Evolutionary conservation across 2,113 vertebrate genomes (phyloP), one percentile per base, ranked within the genome.

Genomic region (Oryctolagus cuniculus): DNA sequence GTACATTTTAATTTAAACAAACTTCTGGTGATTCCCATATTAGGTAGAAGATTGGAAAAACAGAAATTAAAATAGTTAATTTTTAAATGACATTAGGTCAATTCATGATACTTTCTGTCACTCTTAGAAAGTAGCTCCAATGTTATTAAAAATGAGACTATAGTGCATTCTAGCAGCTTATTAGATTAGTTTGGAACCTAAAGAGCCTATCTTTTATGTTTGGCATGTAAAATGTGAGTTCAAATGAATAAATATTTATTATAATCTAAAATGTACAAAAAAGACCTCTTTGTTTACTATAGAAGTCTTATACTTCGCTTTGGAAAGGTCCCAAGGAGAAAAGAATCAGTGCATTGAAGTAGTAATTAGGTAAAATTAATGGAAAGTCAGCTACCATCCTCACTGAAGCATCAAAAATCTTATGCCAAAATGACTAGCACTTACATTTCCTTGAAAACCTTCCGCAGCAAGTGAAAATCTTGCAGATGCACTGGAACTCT

Each of bases 191-290:
- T 90, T 84, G 67, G 17, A 64, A 53, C 89, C 55, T 69, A 81
- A 29, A 51, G 24, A 84, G 38, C 38, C 38, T 83, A 19, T 58
- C 51, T 92, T 95, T 92, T 36, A n/a, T 74, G 73, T 91, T 93
- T 93, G 67, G 53, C 61, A 69, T 81, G 31, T 22, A 74, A 93
- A 92, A 81, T 81, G 27, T 51, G 29, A 69, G 21, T 91, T 58
- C 25, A 74, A 85, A 89, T 95, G 58, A 91, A 88, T 79, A 29
- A 87, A 55, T 93, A 88, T 88, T 93, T 86, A 96, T 91, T 85
- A 8, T 81, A 19, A 80, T 77, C 10, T 36, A 89, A 53, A 86
- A 53, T 11, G 24, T 75, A 31, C 36, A 75, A 73, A 75, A 88
- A 79, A 51, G 11, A 51, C n/a, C 16, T 72, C 5, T 53, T 90